Conservation (phyloP, 2,888 invertebrate species). For the Plemyria rubiginata region DNA sequence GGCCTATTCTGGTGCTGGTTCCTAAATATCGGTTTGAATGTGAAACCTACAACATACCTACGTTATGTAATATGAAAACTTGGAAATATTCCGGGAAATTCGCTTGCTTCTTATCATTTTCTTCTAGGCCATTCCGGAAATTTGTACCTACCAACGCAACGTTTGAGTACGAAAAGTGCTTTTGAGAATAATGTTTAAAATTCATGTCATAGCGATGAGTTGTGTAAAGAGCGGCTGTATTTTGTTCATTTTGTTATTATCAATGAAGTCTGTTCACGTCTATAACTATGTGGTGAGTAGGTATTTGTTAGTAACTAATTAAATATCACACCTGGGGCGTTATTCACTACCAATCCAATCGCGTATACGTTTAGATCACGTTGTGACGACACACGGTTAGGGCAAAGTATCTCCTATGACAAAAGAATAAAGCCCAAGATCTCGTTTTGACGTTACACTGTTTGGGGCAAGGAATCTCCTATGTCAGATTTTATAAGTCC, state of each 20-base stretch:
- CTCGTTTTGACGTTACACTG: too few species aligned
- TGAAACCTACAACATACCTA: conserved; percentile 6
- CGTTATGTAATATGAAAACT: conserved; percentile 19
- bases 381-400: too few species aligned
- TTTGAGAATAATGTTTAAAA: conserved; percentile 12
- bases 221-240: neutral
- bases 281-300: too few species aligned
- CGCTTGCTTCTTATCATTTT: conserved; percentile 13
- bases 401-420: too few species aligned
- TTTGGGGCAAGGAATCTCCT: too few species aligned
- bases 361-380: too few species aligned
- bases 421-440: too few species aligned
- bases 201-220: neutral
- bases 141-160: conserved; percentile 6
- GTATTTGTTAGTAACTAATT: too few species aligned
- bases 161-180: conserved; percentile 6
- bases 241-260: neutral
- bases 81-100: conserved; percentile 10
- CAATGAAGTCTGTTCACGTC: too few species aligned
- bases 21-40: conserved; percentile 37
- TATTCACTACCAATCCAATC: too few species aligned
- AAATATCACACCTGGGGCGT: too few species aligned
- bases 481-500: too few species aligned
- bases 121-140: conserved; percentile 13
- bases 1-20: conserved; percentile 29